Evolutionary conservation across 2,797 vertebrate species (phyloP).

Genomic region (Enteromius afrohamiltoni): DNA sequence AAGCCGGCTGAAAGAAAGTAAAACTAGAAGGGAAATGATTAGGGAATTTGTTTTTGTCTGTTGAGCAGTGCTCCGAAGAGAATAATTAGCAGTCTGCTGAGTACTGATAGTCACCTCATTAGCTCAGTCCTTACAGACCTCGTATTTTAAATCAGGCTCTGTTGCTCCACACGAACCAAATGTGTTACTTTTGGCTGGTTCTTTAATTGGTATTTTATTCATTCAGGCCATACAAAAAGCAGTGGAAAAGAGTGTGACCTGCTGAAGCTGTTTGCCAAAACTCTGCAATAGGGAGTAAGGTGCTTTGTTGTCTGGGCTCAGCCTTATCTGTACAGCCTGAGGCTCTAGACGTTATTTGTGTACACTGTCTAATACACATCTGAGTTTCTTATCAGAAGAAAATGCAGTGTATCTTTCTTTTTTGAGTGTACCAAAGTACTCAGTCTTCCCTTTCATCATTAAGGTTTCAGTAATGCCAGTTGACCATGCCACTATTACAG

Average conservation of each 20-base stretch:
- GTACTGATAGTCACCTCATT: constrained; percentile 21
- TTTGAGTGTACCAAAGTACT: background rate
- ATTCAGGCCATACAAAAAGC: background rate
- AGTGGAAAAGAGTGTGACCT: constrained; percentile 11
- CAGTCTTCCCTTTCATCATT: background rate
- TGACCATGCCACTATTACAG: constrained; percentile 2
- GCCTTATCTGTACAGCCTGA: background rate
- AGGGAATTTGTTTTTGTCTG: constrained; percentile 9
- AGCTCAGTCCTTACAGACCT: constrained; percentile 6
- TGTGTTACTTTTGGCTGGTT: constrained; percentile 41
- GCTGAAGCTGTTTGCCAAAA: background rate
- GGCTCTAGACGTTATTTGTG: background rate
- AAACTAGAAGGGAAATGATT: background rate
- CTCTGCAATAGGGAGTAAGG: background rate
- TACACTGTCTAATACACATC: background rate
- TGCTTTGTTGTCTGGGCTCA: background rate
- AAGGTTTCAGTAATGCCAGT: background rate
- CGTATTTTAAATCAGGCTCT: constrained; percentile 31
- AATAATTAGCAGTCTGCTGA: constrained; percentile 7
- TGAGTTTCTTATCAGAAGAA: constrained; percentile 1
- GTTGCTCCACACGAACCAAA: background rate
- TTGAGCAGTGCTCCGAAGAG: background rate
- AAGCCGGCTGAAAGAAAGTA: no score
- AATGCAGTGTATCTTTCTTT: background rate
- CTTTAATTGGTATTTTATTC: constrained; percentile 26